Evolutionary conservation across 1,140 invertebrate species (phyloP), one percentile per base, ranked within the genome.

Genomic region (Hetaerina americana): DNA sequence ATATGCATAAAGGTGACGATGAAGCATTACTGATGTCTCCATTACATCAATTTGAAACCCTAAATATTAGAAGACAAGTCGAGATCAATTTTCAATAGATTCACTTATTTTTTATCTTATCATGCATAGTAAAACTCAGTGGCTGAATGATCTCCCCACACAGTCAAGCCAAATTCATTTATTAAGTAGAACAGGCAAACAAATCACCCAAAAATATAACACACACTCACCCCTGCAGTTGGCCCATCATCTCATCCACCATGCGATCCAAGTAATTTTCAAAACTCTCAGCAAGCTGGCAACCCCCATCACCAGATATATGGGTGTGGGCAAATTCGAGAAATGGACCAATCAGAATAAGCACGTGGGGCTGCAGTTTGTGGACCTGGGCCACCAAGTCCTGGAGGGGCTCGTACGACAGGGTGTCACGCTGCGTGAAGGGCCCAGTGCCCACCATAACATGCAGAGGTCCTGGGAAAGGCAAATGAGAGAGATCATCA

Each of bases 271-370:
- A 94, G 72, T 89, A 85, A 3, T 87, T 83, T 68, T 90, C 87
- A 79, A 85, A 92, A 0, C 89, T 87, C 73, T 88, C 86, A 6
- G 73, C 79, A 27, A 92, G 79, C 27, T 85, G 81, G 24, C n/a
- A 68, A 1, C 12, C 67, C 27, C 15, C n/a, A 3, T 57, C 40
- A 3, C 40, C 40, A 2, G 40, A 57, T 5, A 70, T 31, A 40
- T 70, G 70, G 0, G 83, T 79, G 79, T 93, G 88, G 70, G 84
- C 86, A 6, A 81, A 80, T 77, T 96, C 92, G 29, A 95, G 76
- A 76, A 96, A 93, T 5, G 94, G 94, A 0, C 94, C 94, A 5
- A 90, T 84, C 68, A 96, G 81, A 74, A 97, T 85, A 28, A 93
- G 84, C 5, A 95, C 80, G 78, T 96, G 87, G 1, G 94, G 94